phyloP scores from a whole-genome alignment of 2,113 vertebrate genomes.

The Kryptolebias marmoratus region DNA sequence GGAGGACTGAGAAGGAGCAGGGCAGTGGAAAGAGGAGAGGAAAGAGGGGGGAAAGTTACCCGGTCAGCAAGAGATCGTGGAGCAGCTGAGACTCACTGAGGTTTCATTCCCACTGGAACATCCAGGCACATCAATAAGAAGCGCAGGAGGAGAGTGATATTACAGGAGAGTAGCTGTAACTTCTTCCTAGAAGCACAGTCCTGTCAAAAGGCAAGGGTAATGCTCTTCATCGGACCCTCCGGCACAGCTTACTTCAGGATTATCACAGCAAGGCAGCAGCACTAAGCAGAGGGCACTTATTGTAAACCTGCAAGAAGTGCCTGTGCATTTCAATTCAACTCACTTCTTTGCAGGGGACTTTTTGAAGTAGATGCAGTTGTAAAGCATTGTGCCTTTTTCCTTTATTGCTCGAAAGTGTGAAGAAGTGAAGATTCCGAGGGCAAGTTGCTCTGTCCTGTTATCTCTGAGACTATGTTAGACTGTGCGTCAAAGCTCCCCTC shows the following conservation, averaged over 20 bases:
- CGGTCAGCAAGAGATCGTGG: slow-evolving; percentile 76
- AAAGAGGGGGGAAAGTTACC: slow-evolving; percentile 58
- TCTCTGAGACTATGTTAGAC: slow-evolving; percentile 86
- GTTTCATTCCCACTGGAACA: slow-evolving; percentile 45
- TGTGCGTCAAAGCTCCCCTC: slow-evolving; percentile 74
- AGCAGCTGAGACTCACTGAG: slow-evolving; percentile 77
- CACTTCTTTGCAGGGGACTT: slow-evolving; percentile 26
- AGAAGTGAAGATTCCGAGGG: slow-evolving; percentile 38
- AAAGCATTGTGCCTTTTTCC: slow-evolving; percentile 9
- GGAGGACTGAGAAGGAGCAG: slow-evolving; percentile 32
- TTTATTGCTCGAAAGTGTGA: slow-evolving; percentile 32
- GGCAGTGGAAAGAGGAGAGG: slow-evolving; percentile 30
- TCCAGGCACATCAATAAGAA: slow-evolving; percentile 27
- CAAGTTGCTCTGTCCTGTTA: slow-evolving; percentile 53
- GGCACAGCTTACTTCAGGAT: slow-evolving; percentile 54
- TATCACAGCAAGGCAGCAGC: slow-evolving; percentile 47
- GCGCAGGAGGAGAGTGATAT: slow-evolving; percentile 49
- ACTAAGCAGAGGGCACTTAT: slow-evolving; percentile 34
- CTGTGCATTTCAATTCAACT: slow-evolving; percentile 33
- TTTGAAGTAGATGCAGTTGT: slow-evolving; percentile 44
- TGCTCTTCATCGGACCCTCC: slow-evolving; percentile 50
- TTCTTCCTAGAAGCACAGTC: slow-evolving; percentile 48
- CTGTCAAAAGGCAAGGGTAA: slow-evolving; percentile 34
- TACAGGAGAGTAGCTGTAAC: slow-evolving; percentile 45
- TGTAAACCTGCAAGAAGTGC: slow-evolving; percentile 29